phyloP scores from a whole-genome alignment of 1,140 invertebrate species.

The Drosophila rhopaloa region DNA sequence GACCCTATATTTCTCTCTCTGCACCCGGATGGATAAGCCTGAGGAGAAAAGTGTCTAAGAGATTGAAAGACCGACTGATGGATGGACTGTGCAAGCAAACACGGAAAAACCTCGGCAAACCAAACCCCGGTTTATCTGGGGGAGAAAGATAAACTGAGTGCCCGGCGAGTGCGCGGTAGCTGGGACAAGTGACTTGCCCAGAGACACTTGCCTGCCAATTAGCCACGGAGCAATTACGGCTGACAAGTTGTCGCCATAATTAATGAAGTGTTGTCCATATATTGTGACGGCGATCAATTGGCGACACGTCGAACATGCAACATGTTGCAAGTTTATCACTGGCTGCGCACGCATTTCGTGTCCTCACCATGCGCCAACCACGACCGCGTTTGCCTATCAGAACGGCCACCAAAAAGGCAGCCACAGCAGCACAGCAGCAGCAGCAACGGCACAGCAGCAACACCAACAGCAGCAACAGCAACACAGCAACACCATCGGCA shows the following conservation, averaged over 20 bases:
- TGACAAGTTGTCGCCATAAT: constrained; percentile 49
- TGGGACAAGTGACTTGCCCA: constrained; percentile 27
- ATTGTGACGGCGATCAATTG: constrained; percentile 52
- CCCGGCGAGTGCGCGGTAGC: constrained; percentile 56
- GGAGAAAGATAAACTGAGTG: constrained; percentile 52
- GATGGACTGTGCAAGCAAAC: constrained; percentile 46
- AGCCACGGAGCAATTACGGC: constrained; percentile 33
- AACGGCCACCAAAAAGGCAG: constrained; percentile 37
- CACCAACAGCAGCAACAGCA: constrained; percentile 13
- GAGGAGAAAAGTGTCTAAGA: constrained; percentile 65
- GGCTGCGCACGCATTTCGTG: constrained; percentile 51
- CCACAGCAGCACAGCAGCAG: constrained; percentile 9
- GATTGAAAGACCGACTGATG: constrained; percentile 70
- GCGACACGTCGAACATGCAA: constrained; percentile 26
- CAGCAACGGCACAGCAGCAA: constrained; percentile 12
- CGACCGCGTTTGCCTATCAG: constrained; percentile 52
- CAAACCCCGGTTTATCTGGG: constrained; percentile 64
- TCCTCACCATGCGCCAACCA: constrained; percentile 22
- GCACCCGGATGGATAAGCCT: constrained; percentile 38
- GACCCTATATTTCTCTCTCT: neutral
- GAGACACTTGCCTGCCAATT: constrained; percentile 21
- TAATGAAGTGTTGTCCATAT: constrained; percentile 39
- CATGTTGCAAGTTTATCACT: constrained; percentile 46
- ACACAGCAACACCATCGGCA: constrained; percentile 29
- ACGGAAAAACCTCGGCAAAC: constrained; percentile 50